Evolutionary conservation across 2,797 vertebrate genomes (phyloP), one percentile per base, ranked within the genome.

Genomic region (Ctenochaetus hawaiiensis): DNA sequence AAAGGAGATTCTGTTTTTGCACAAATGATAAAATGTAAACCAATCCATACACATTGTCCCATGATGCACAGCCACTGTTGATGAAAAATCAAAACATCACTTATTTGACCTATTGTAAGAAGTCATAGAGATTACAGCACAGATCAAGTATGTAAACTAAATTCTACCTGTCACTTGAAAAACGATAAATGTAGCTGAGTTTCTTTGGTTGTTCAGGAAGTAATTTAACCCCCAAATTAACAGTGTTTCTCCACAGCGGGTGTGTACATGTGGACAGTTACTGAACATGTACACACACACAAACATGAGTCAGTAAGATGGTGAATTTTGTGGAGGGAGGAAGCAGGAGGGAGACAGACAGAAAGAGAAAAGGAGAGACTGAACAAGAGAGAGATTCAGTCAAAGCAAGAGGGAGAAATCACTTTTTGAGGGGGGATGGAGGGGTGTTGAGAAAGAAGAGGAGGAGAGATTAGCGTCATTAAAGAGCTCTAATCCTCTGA

Each of bases 401-500:
- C 93, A 91, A 90, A 93, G 91, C 71, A 65, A 93, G 95, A 93
- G 91, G 92, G 93, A 95, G 94, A 95, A 96, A 95, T 95, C 94
- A 94, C 94, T 96, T 96, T 95, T 93, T 95, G 86, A 85, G 48
- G 17, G 65, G 80, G 67, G 74, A 1, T 41, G 59, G 59, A 20
- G 83, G 86, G 82, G 64, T 16, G 80, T 75, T 61, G 77, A 73
- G 83, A 78, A 84, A 87, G 85, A 86, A 86, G 86, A 86, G 89
- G 90, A 84, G 88, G 90, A 80, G 94, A 96, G 96, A 97, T 97
- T 97, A 96, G 96, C 96, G 95, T 97, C 96, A 97, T 97, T 97
- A 96, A 96, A 97, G 96, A 96, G 94, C 93, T 94, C 94, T 97
- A 97, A 97, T 97, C 96, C 96, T 96, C 94, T 93, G 92, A 96